These are phyloP conservation scores for Xiphophorus couchianus DNA, from an alignment of 2,113 vertebrate species.

Conservation along the genomic window DNA sequence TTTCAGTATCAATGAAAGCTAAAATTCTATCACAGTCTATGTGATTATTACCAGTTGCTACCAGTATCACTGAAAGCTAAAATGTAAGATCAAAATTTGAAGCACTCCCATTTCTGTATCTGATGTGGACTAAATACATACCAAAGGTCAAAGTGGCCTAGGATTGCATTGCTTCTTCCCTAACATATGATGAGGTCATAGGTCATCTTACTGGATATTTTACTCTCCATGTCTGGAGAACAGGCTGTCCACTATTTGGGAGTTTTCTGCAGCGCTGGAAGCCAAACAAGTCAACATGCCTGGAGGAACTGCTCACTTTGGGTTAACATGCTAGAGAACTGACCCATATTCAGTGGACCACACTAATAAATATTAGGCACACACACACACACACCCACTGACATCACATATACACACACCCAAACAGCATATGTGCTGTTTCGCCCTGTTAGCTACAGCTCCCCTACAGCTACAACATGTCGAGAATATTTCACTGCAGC, in stretches of 20 bases:
- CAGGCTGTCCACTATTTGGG: neutral
- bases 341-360: constrained; percentile 18
- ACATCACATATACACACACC: constrained; percentile 4
- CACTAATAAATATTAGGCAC: constrained; percentile 9
- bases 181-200: constrained; percentile 5
- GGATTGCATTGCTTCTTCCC: constrained; percentile 1
- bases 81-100: no score
- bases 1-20: no score
- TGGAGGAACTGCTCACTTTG: constrained; percentile 7
- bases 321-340: constrained; percentile 27
- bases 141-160: constrained; percentile 24
- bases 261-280: constrained; percentile 20
- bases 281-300: constrained; percentile 18
- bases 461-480: constrained; percentile 19
- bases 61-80: no score
- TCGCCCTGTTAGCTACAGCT: constrained; percentile 14
- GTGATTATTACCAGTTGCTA: no score
- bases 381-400: neutral
- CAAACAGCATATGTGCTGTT: constrained; percentile 41
- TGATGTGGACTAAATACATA: neutral
- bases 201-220: neutral
- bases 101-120: neutral
- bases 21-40: no score
- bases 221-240: neutral
- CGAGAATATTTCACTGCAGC: constrained; percentile 28